Base-by-base conservation (phyloP, 2,888 invertebrate genomes). In the Ectemnius continuus region DNA sequence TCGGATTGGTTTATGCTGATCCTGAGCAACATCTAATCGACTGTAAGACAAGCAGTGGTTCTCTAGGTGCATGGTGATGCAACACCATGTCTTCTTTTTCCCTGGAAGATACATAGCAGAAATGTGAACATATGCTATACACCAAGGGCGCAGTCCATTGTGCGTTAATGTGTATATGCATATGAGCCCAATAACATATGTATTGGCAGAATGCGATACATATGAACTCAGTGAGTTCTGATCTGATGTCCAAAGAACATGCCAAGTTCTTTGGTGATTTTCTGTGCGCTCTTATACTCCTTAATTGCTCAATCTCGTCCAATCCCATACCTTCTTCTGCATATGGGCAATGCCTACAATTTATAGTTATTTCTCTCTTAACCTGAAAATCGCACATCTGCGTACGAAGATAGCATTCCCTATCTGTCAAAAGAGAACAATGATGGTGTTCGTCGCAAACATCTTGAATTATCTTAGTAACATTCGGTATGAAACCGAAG, bases 21-120 rank as follows among this genome's bases (percentile, higher is more conserved):
- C 91, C 92, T 88, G 93, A 93, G 92, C 93, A 94, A 87, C 94
- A 93, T 90, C 94, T 94, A 92, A 94, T 98, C 91, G 98, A 98
- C 95, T 98, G 98, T 94, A 98, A 98, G 94, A 94, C 94, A 91
- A 95, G 95, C 92, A 93, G 88, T 89, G 86, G 86, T 87, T 88
- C 85, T 86, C 78, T 90, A 87, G 87, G 88, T 87, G 87, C 86
- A 88, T 91, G 91, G 91, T 91, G 90, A 82, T 67, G 73, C 71
- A 61, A 70, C 73, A 72, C 74, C 65, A 64, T 46, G 71, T 48
- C 46, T 70, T 73, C 71, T 75, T 81, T 77, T 73, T 36, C 75
- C 60, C 18, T 78, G 74, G 76, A 78, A 75, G 73, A 75, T 75
- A 26, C 73, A 77, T 60, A 61, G 47, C 23, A 68, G n/a, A 67